These are phyloP conservation scores for Adelognathus sp. DNA, from an alignment of 2,888 invertebrate species.

Conservation along the genomic window DNA sequence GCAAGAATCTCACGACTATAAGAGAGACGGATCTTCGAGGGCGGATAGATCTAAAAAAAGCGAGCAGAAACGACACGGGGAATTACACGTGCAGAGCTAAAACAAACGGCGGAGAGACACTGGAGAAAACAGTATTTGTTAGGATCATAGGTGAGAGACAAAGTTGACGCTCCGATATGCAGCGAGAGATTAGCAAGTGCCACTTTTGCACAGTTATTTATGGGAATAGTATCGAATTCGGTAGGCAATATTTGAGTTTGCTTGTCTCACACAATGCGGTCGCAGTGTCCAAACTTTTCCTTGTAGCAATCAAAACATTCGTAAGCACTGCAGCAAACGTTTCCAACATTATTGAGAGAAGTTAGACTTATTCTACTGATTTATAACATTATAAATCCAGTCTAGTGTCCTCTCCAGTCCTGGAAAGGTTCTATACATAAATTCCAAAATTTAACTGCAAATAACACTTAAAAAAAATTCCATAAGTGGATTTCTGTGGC, in stretches of 20 bases:
- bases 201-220: no score
- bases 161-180: no score
- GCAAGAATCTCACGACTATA: constrained; percentile 82
- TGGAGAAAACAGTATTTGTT: constrained; percentile 75
- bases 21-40: constrained; percentile 75
- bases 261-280: no score
- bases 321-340: no score
- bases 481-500: constrained; percentile 4
- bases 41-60: constrained; percentile 83
- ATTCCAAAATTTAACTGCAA: background rate
- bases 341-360: no score
- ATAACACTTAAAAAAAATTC: background rate
- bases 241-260: no score
- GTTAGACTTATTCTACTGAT: no score
- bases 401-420: no score
- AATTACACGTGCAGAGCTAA: constrained; percentile 84
- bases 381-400: background rate
- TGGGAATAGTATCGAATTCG: no score
- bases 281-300: no score
- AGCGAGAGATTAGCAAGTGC: no score
- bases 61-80: constrained; percentile 84
- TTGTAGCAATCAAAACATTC: no score
- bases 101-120: constrained; percentile 77
- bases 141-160: constrained; percentile 77
- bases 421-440: background rate